Evolutionary conservation across 2,797 vertebrate species (phyloP), one percentile per base, ranked within the genome.

Genomic region (Anolis apletophallus): DNA sequence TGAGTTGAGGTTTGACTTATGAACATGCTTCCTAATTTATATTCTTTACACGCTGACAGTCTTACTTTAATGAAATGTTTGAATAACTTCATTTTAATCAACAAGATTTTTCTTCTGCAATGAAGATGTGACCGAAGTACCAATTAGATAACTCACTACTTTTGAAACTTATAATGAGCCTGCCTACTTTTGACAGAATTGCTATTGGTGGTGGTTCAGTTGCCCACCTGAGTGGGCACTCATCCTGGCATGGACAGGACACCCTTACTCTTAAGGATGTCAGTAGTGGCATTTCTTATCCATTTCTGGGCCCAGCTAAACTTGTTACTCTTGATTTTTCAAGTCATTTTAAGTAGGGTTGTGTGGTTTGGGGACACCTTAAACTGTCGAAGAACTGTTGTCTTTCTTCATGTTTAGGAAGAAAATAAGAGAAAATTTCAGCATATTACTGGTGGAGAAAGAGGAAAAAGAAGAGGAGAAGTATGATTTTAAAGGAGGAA

Each of bases 81-180:
- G 80, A 76, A 74, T 86, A 86, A 82, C 61, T 69, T 81, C n/a
- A 34, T 82, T 68, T 87, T 82, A 76, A 77, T 87, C 73, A 87
- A 77, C 34, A 64, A 64, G 40, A 67, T 64, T 74, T 86, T 86
- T 76, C 76, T 77, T 76, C 61, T n/a, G 13, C 29, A 59, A 55
- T 26, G 10, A 1, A 29, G 34, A 87, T 77, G 72, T 87, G 85
- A 77, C 50, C 75, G 21, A 82, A 87, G 29, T 77, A 82, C 69
- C 76, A 77, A 87, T 82, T 81, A 87, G 13, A 50, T 23, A 54
- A 77, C 14, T 23, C 61, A 64, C 29, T 50, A 10, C 17, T 81
- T 73, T 34, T 14, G 6, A 52, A 36, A 34, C 3, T 81, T 52
- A 14, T 46, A 73, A 76, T 34, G 32, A 67, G 50, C 40, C 29